Conservation (phyloP, 2,113 vertebrate species). For the Anseranas semipalmata region DNA sequence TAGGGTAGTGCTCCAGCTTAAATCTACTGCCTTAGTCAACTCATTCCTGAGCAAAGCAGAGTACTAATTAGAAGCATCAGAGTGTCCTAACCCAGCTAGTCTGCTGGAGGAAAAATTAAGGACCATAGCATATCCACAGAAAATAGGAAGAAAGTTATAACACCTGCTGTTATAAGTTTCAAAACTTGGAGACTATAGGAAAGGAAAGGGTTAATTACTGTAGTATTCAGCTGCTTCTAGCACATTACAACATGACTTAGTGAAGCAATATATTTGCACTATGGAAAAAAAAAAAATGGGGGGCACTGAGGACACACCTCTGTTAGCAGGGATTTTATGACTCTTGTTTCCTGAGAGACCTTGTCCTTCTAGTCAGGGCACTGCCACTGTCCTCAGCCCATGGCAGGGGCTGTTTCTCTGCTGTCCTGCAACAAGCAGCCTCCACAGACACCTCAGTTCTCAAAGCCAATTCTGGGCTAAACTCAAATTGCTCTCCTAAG, state of each 20-base stretch:
- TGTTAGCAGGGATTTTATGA: not conserved
- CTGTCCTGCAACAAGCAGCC: not conserved
- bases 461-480: not conserved
- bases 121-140: not conserved
- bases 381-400: not conserved
- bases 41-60: not conserved
- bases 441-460: not conserved
- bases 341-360: not conserved
- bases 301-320: accelerated
- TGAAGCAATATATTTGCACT: not conserved
- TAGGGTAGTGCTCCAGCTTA: not conserved
- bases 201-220: not conserved
- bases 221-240: not conserved
- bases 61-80: not conserved
- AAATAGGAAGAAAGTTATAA: not conserved
- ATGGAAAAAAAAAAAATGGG: not conserved
- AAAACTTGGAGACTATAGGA: not conserved
- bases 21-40: not conserved
- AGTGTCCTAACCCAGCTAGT: not conserved
- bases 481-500: not conserved
- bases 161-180: not conserved
- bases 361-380: not conserved
- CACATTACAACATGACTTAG: not conserved
- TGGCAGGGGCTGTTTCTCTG: not conserved
- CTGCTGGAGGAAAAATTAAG: not conserved